Evolutionary conservation across 2,888 invertebrate genomes (phyloP).

Genomic region (Diabrotica balteata): DNA sequence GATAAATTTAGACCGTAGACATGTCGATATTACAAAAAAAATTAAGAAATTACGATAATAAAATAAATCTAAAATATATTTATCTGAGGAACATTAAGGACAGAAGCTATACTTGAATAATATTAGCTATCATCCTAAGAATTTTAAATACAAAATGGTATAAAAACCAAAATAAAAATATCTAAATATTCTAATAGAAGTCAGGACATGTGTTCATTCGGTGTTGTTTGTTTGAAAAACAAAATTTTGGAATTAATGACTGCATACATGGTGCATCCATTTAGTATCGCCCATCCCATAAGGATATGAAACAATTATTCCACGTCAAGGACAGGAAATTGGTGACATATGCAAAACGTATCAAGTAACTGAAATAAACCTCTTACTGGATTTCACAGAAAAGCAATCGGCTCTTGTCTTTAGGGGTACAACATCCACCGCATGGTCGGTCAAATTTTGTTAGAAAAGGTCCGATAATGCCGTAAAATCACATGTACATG

Average conservation of each 20-base stretch:
- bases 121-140: too few relatives aligned
- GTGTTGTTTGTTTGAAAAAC: not conserved
- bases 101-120: too few relatives aligned
- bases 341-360: conserved; percentile 35
- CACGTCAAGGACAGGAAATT: conserved; percentile 32
- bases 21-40: too few relatives aligned
- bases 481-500: conserved; percentile 12
- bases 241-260: conserved; percentile 9
- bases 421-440: conserved; percentile 12
- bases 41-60: too few relatives aligned
- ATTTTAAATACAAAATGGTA: too few relatives aligned
- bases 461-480: conserved; percentile 19
- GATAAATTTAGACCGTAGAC: too few relatives aligned
- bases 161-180: too few relatives aligned
- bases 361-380: conserved; percentile 32
- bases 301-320: conserved; percentile 26
- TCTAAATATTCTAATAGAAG: too few relatives aligned
- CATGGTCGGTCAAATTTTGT: conserved; percentile 25
- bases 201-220: not conserved
- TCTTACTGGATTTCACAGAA: conserved; percentile 30
- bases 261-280: conserved; percentile 15
- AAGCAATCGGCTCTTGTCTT: conserved; percentile 19
- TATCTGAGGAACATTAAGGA: too few relatives aligned
- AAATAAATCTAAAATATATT: too few relatives aligned
- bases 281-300: not conserved